Percentiles rank a stretch among this genome's conserved stretches.
Evolutionary conservation across 2,888 invertebrate genomes (phyloP).

Genomic region (Drosophila gaucha): DNA sequence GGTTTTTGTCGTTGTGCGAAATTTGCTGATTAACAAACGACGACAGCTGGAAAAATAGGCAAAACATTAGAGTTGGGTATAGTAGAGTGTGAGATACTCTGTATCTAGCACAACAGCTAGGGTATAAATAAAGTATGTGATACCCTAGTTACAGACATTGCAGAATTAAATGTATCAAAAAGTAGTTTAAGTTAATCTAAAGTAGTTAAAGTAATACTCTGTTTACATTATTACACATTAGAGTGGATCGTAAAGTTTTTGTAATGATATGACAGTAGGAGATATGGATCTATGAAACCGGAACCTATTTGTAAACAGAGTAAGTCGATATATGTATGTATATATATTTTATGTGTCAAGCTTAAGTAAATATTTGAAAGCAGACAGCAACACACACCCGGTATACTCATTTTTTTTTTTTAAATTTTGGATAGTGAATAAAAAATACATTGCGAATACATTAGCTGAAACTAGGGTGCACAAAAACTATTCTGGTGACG

Average conservation of each 20-base stretch:
- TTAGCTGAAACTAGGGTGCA: conserved; percentile 53
- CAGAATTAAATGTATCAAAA: too few relatives aligned
- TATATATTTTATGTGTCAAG: too few relatives aligned
- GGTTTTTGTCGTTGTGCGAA: conserved; percentile 34
- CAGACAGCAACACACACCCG: too few relatives aligned
- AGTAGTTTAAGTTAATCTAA: too few relatives aligned
- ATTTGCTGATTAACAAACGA: conserved; percentile 52
- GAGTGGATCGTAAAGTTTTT: not conserved
- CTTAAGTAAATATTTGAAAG: too few relatives aligned
- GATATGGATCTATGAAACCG: not conserved
- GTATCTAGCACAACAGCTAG: too few relatives aligned
- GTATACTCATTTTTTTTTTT: too few relatives aligned
- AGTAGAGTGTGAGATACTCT: not conserved
- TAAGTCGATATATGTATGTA: not conserved
- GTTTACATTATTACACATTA: not conserved
- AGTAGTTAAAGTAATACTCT: not conserved
- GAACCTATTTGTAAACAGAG: not conserved
- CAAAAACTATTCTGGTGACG: conserved; percentile 41
- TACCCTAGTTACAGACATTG: not conserved
- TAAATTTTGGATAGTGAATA: not conserved
- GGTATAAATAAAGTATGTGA: not conserved
- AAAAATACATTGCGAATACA: conserved; percentile 48
- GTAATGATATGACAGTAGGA: too few relatives aligned
- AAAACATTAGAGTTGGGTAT: not conserved
- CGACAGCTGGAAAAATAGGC: conserved; percentile 41